Conservation (phyloP, 2,113 vertebrate genomes). For the Holacanthus passer region DNA sequence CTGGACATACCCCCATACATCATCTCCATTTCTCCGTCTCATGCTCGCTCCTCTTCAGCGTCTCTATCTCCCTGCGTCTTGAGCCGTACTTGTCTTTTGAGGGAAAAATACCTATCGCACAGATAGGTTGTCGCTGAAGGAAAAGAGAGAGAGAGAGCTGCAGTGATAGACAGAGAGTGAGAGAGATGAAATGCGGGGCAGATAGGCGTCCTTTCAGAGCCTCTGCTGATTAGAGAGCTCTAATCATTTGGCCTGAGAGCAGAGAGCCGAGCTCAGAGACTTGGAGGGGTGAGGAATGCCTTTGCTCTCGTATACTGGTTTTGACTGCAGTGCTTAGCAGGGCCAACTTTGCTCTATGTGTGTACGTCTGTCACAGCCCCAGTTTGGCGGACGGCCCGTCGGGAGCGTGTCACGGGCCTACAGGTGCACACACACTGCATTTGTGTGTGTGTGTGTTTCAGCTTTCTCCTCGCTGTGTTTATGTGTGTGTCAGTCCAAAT, state of each 20-base stretch:
- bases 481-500: constrained; percentile 44
- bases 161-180: constrained; percentile 65
- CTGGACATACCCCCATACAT: constrained; percentile 69
- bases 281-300: constrained; percentile 76
- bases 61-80: constrained; percentile 64
- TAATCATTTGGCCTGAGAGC: constrained; percentile 82
- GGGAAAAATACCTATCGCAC: constrained; percentile 72
- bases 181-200: constrained; percentile 83
- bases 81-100: constrained; percentile 54
- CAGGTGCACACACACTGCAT: constrained; percentile 63
- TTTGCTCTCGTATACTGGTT: constrained; percentile 77
- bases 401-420: constrained; percentile 51
- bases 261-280: constrained; percentile 68
- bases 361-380: constrained; percentile 22
- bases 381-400: constrained; percentile 34
- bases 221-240: constrained; percentile 80
- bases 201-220: constrained; percentile 83
- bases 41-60: constrained; percentile 50
- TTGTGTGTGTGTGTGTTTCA: constrained; percentile 36
- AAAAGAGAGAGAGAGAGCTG: constrained; percentile 62
- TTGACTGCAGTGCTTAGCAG: constrained; percentile 60
- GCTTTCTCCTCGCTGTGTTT: constrained; percentile 13
- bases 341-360: constrained; percentile 54
- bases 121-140: constrained; percentile 76
- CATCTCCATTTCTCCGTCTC: constrained; percentile 58